Evolutionary conservation across 1,140 invertebrate species (phyloP), one percentile per base, ranked within the genome.

Genomic region (Leptinotarsa lineolata): DNA sequence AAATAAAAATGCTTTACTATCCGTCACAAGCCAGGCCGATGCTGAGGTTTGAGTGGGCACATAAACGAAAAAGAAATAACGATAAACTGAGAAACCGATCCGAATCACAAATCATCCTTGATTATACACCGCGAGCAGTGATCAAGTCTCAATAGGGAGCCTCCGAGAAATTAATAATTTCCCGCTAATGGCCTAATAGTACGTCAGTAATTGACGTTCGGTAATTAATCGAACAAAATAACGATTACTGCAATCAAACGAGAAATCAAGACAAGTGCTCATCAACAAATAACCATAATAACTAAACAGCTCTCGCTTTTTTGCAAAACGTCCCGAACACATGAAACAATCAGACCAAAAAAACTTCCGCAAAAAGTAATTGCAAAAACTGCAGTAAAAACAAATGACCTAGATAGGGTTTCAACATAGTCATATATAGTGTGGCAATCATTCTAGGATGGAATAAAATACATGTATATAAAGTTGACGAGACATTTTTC

Each of bases 271-370:
- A 54, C 48, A 15, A 54, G 48, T 39, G 30, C 8, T 39, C 48
- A 15, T 16, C 48, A n/a, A 18, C 48, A 54, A 54, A 54, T 18
- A 39, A 39, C 48, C 48, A 54, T 54, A 54, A 54, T 54, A 54
- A 54, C 16, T 13, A 54, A 39, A 15, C 13, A 54, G n/a, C 48
- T 54, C 48, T 54, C 48, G 48, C 48, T 54, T 54, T 54, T 54
- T 54, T 18, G n/a, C 6, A 18, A 54, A 54, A 54, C n/a, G 48
- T 13, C n/a, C n/a, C 12, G n/a, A 24, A 0, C 63, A 39, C 63
- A 39, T 39, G 24, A 65, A 65, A 65, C 63, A 65, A 65, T 65
- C 63, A 65, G 63, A 65, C 63, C 63, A 65, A 65, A 65, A 61
- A 65, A 65, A 65, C 63, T 39, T 65, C 63, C 63, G 63, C 63